Evolutionary conservation across 2,797 vertebrate genomes (phyloP), one percentile per base, ranked within the genome.

Genomic region (Myiothlypis coronata): DNA sequence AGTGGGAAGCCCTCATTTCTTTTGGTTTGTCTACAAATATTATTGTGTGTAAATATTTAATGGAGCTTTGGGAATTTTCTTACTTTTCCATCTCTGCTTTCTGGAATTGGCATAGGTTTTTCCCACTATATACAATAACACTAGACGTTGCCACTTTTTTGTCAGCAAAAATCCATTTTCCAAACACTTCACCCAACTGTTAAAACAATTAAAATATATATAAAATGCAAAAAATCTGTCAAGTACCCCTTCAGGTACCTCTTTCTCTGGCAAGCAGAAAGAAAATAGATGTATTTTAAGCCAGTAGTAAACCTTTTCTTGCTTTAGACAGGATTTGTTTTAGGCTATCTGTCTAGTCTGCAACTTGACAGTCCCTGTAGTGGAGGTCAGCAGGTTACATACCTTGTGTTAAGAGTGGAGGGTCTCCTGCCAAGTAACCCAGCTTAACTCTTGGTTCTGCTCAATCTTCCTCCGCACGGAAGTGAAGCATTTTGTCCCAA

Each of bases 331-430:
- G 61, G 76, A 72, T 47, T 86, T 91, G 64, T 92, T 89, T 86
- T 70, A 70, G 79, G 50, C 69, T 93, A 23, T 96, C 74, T 90
- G 61, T 91, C 87, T 81, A 69, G 84, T 65, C 72, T 83, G 35
- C 13, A 41, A 70, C 69, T 88, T 83, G 89, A 79, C 70, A 94
- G 93, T 78, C 77, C 88, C 55, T 72, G 74, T 50, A 87, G 89
- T 14, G 47, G 72, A 90, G 96, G 95, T 97, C 94, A 93, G 79
- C 75, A 93, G 94, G 95, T 96, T 96, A 93, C 93, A 94, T 96
- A 89, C 91, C 91, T 94, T 22, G 1, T 53, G 52, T 72, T 87
- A 65, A 39, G 80, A 93, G 89, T 7, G 1, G 37, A 90, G 59
- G 35, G 72, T 91, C 84, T 74, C 76, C 89, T 88, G 94, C 87